Evolutionary conservation across 2,113 vertebrate genomes (phyloP).

Genomic region (Lamprotornis superbus): DNA sequence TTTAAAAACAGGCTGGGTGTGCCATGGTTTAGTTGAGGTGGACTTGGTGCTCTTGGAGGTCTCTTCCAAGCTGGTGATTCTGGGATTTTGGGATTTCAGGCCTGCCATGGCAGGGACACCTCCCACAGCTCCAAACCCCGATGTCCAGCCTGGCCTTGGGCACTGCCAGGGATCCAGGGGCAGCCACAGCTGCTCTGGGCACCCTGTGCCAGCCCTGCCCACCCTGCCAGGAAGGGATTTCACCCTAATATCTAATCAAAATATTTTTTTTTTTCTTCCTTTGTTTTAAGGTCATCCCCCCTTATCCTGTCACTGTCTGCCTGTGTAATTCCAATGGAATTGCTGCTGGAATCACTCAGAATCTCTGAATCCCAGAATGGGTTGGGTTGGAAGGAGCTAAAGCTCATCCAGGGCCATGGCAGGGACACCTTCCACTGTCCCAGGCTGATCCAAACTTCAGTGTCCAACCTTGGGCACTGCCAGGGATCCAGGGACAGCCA

Average conservation of each 20-base stretch:
- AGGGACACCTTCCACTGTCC: too few relatives aligned
- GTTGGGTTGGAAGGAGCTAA: too few relatives aligned
- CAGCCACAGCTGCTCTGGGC: neutral
- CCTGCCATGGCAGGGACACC: neutral
- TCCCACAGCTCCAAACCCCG: fast-evolving
- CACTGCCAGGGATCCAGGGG: neutral
- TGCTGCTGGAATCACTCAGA: too few relatives aligned
- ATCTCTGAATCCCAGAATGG: too few relatives aligned
- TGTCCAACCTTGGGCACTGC: neutral
- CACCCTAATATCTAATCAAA: too few relatives aligned
- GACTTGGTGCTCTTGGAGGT: neutral
- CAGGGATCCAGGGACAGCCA: neutral
- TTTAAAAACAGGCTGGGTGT: too few relatives aligned
- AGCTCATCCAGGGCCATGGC: too few relatives aligned
- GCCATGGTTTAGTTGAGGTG: neutral
- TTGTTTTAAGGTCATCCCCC: too few relatives aligned
- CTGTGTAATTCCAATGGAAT: too few relatives aligned
- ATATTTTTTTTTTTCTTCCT: too few relatives aligned
- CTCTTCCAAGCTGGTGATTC: neutral
- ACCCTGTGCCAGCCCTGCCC: neutral
- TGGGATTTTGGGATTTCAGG: neutral
- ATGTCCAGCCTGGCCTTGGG: fast-evolving
- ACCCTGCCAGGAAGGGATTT: neutral
- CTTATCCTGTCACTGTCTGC: too few relatives aligned
- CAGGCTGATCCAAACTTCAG: neutral